These are phyloP conservation scores for Buathra laborator DNA, from an alignment of 2,888 invertebrate species.

Conservation along the genomic window DNA sequence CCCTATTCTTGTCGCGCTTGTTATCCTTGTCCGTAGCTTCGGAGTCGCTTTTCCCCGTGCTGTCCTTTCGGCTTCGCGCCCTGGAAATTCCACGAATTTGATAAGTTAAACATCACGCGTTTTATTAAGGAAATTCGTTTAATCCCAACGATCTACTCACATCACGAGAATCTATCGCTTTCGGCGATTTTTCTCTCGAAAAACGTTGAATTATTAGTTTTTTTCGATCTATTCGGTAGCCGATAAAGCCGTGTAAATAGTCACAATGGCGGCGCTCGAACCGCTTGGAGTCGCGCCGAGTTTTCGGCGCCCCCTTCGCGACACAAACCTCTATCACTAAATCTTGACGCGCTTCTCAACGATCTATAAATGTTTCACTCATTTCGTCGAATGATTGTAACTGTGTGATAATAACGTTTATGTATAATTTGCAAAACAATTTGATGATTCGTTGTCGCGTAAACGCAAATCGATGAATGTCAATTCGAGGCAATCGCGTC, in stretches of 20 bases:
- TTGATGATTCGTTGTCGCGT: neutral
- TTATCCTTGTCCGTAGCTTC: slow-evolving; percentile 91
- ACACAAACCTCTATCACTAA: neutral
- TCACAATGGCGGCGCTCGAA: slow-evolving; percentile 50
- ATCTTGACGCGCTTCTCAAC: neutral
- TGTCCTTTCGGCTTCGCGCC: slow-evolving; percentile 91
- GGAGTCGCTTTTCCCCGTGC: slow-evolving; percentile 86
- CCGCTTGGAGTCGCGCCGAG: neutral
- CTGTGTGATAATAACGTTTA: neutral
- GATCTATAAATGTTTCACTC: neutral
- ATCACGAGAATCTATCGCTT: neutral
- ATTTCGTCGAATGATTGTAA: neutral
- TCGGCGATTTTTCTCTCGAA: neutral
- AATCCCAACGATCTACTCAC: slow-evolving; percentile 14
- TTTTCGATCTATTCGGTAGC: neutral
- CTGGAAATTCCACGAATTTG: slow-evolving; percentile 83
- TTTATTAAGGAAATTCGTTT: neutral
- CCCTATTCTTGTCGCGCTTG: slow-evolving; percentile 89
- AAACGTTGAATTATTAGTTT: slow-evolving; percentile 4
- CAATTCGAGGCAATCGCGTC: slow-evolving; percentile 32
- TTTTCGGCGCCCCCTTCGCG: neutral
- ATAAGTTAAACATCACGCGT: neutral
- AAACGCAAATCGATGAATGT: slow-evolving; percentile 32
- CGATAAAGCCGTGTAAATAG: slow-evolving; percentile 44
- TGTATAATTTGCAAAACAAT: neutral